Evolutionary conservation across 2,113 vertebrate species (phyloP).

Genomic region (Xenopus borealis): DNA sequence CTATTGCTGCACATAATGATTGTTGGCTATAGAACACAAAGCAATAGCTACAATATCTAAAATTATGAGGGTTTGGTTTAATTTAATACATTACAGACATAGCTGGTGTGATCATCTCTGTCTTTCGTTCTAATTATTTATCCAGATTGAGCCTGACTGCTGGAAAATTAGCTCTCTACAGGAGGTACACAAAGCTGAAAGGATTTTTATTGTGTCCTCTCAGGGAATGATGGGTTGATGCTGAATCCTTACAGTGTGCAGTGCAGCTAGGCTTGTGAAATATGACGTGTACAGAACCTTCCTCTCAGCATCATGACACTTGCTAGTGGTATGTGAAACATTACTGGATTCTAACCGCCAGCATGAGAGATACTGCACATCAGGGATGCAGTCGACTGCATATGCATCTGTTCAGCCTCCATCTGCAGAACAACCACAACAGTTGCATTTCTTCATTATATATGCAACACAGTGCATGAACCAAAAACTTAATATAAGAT

Average conservation of each 20-base stretch:
- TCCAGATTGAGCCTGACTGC: conserved; percentile 73
- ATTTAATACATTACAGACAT: conserved; percentile 63
- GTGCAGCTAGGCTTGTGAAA: conserved; percentile 55
- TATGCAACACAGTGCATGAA: conserved; percentile 1
- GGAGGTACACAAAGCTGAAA: conserved; percentile 74
- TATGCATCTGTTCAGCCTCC: conserved; percentile 38
- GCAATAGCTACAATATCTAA: background rate
- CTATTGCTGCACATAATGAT: no score
- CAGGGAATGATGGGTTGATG: conserved; percentile 53
- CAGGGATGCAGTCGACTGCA: conserved; percentile 24
- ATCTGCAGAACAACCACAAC: conserved; percentile 48
- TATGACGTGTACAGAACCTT: conserved; percentile 46
- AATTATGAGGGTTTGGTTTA: conserved; percentile 38
- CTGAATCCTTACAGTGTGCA: conserved; percentile 50
- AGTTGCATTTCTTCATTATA: conserved; percentile 45
- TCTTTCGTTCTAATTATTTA: conserved; percentile 74
- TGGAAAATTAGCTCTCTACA: conserved; percentile 76
- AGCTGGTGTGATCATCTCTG: conserved; percentile 58
- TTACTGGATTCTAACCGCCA: conserved; percentile 9
- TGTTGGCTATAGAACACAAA: background rate
- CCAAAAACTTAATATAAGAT: no score
- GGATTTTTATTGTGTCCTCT: conserved; percentile 52
- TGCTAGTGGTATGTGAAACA: background rate
- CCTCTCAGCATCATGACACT: conserved; percentile 17
- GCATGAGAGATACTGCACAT: conserved; percentile 17